Evolutionary conservation across 2,888 invertebrate species (phyloP).

Genomic region (Epinotia brunnichana): DNA sequence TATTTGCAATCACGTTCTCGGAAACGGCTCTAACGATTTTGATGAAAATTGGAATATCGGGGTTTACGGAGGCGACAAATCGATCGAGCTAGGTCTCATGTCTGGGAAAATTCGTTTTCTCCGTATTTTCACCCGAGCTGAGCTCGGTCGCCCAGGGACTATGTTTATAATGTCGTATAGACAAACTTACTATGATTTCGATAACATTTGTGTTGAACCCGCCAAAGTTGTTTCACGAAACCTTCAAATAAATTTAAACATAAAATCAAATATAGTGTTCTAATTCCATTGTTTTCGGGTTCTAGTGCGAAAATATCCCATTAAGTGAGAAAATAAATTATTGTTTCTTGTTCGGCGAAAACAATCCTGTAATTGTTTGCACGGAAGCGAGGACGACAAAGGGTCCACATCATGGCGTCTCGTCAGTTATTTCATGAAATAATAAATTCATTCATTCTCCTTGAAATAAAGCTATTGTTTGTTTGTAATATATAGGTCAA

Average conservation of each 20-base stretch:
- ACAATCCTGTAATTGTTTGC: constrained; percentile 19
- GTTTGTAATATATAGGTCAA: constrained; percentile 14
- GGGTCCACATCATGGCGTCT: constrained; percentile 16
- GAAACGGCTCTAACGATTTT: no score
- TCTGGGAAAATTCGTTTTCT: no score
- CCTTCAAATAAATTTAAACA: neutral
- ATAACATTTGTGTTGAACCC: neutral
- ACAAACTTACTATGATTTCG: no score
- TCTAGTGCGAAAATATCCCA: constrained; percentile 11
- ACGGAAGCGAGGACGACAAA: constrained; percentile 22
- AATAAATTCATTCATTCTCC: constrained; percentile 8
- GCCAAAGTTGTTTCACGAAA: neutral
- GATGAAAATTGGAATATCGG: no score
- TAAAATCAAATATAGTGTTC: neutral
- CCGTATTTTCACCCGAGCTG: no score
- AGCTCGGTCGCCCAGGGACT: no score
- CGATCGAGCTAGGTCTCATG: no score
- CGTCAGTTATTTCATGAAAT: constrained; percentile 17
- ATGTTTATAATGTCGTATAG: no score
- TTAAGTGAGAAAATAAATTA: constrained; percentile 31
- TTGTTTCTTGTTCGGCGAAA: constrained; percentile 24
- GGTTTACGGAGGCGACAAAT: no score
- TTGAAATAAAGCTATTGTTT: neutral
- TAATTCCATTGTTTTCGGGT: neutral
- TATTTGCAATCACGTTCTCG: no score